These are phyloP conservation scores for Pogoniulus pusillus DNA, from an alignment of 2,797 vertebrate species.

Conservation along the genomic window DNA sequence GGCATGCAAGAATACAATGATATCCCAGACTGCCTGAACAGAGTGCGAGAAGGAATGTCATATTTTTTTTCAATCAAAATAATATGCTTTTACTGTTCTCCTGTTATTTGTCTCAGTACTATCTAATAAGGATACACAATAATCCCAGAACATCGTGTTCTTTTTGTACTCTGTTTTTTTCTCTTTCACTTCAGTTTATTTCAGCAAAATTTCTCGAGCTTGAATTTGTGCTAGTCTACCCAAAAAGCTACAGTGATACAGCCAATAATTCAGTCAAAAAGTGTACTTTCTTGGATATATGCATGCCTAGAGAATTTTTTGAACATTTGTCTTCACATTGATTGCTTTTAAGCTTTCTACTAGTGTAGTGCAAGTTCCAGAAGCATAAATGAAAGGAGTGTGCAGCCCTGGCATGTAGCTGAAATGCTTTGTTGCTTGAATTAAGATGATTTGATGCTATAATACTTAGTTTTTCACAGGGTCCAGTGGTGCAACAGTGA, in stretches of 20 bases:
- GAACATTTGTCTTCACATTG: neutral
- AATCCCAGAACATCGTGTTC: neutral
- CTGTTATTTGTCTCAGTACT: neutral
- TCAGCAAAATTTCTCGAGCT: conserved; percentile 12
- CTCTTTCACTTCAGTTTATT: neutral
- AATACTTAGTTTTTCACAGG: neutral
- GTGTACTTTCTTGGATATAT: neutral
- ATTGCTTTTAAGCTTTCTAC: neutral
- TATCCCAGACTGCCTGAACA: neutral
- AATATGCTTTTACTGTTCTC: neutral
- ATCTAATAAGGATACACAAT: neutral
- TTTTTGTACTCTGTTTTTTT: neutral
- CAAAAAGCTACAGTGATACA: neutral
- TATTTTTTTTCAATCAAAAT: conserved; percentile 34
- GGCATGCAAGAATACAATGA: neutral
- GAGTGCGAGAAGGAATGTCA: neutral
- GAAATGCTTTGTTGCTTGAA: neutral
- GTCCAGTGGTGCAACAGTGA: neutral
- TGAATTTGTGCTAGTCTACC: neutral
- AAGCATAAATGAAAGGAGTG: neutral
- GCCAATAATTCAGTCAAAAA: neutral
- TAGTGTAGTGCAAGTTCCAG: neutral
- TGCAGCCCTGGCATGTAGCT: neutral
- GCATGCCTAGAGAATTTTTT: neutral
- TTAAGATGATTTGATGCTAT: neutral